Evolutionary conservation across 1,140 invertebrate species (phyloP), one percentile per base, ranked within the genome.

Genomic region (Pomacea maculata): DNA sequence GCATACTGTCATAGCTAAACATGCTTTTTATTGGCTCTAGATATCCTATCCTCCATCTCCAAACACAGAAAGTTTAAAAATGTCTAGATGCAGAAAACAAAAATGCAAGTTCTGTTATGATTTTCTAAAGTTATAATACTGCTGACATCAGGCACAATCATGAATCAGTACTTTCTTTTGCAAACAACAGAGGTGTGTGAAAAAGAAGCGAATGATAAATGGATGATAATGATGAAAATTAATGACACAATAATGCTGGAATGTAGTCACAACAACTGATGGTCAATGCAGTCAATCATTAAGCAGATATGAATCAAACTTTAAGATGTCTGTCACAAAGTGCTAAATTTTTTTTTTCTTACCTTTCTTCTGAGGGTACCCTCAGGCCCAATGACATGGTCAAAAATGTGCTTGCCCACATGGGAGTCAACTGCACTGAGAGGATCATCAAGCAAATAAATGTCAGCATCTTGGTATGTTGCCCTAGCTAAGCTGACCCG

Each of bases 361-460:
- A 90, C 90, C 88, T 91, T 91, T 45, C 84, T 82, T 57, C 83
- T 86, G 79, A 98, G 94, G 86, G 96, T 91, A 61, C 92, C 92
- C 54, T 88, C 83, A 52, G 89, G 88, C 61, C 92, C 91, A 82
- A 93, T 91, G 57, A 93, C 92, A 45, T 91, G 81, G 55, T 90
- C 88, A 86, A 90, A 91, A 74, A 91, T 87, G 72, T 90, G 89
- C 84, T 89, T 91, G 0, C 92, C 90, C 17, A 93, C 92, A 86
- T 93, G 92, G 0, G 92, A 87, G 85, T 93, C 93, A 12, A 93
- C 92, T 64, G 93, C 93, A 83, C 91, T 91, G 8, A 93, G 87
- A 29, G 92, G 92, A 84, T 93, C 93, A 84, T 96, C 95, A 25
- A 96, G 86, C 4, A 95, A 92, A 87, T 95, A 95, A 81, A 96